phyloP scores from a whole-genome alignment of 2,888 invertebrate genomes.

The Eudemis profundana region DNA sequence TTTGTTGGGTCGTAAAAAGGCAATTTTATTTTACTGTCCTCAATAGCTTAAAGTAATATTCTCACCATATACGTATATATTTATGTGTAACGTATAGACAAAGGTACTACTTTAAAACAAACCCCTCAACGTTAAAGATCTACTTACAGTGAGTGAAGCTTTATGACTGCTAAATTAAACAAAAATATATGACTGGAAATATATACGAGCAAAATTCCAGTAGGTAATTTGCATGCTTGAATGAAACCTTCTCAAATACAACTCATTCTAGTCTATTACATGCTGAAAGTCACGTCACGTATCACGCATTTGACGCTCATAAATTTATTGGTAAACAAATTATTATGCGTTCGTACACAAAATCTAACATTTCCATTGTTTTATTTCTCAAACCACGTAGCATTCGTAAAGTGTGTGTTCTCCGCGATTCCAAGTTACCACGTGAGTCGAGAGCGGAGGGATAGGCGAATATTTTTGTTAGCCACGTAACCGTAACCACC shows the following conservation, averaged over 20 bases:
- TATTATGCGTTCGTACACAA: slow-evolving; percentile 29
- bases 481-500: background rate
- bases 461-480: background rate
- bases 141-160: background rate
- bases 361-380: slow-evolving; percentile 28
- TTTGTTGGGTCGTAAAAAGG: too few species aligned
- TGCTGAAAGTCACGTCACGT: slow-evolving; percentile 27
- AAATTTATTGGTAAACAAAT: slow-evolving; percentile 39
- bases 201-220: background rate
- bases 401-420: slow-evolving; percentile 21
- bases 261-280: slow-evolving; percentile 12
- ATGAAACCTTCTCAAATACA: background rate
- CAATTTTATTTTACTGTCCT: too few species aligned
- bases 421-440: background rate
- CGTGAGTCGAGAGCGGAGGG: slow-evolving; percentile 3
- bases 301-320: slow-evolving; percentile 34
- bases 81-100: too few species aligned
- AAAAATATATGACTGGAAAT: background rate
- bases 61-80: too few species aligned
- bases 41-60: too few species aligned
- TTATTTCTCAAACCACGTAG: slow-evolving; percentile 37
- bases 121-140: background rate
- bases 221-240: background rate
- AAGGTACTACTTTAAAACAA: too few species aligned
- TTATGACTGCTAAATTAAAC: background rate